phyloP scores from a whole-genome alignment of 2,113 vertebrate species.

The Nannospalax galili region DNA sequence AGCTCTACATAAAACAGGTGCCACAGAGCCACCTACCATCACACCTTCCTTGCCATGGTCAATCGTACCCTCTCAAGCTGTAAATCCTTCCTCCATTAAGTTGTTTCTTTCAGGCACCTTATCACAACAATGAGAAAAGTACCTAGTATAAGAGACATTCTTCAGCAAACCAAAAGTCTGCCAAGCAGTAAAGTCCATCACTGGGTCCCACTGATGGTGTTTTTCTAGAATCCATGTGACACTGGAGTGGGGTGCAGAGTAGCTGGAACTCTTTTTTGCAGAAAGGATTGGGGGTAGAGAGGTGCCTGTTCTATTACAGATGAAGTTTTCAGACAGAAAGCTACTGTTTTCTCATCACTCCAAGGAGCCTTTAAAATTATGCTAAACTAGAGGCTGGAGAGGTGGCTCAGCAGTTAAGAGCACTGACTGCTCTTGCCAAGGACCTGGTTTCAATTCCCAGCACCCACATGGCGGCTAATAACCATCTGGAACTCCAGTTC shows the following conservation, averaged over 20 bases:
- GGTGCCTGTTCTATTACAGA: not conserved
- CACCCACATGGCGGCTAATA: no score
- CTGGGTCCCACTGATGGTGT: not conserved
- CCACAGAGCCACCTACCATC: not conserved
- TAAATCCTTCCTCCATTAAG: not conserved
- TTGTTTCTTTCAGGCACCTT: not conserved
- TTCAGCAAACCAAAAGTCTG: not conserved
- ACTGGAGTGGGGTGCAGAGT: not conserved
- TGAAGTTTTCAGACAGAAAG: not conserved
- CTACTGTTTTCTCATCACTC: not conserved
- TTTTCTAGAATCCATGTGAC: not conserved
- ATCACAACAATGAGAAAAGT: not conserved
- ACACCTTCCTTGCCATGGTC: not conserved
- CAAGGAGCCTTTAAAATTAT: not conserved
- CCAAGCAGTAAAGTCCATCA: not conserved
- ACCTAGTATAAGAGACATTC: not conserved
- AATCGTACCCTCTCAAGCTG: no score
- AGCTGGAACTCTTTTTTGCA: not conserved
- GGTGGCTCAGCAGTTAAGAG: no score
- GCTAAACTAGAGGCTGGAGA: not conserved
- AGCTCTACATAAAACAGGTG: not conserved
- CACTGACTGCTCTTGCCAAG: no score
- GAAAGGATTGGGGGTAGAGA: not conserved
- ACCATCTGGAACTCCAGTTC: no score
- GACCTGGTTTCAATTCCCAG: no score